phyloP scores from a whole-genome alignment of 2,888 invertebrate genomes.

The Dascillus cervinus region DNA sequence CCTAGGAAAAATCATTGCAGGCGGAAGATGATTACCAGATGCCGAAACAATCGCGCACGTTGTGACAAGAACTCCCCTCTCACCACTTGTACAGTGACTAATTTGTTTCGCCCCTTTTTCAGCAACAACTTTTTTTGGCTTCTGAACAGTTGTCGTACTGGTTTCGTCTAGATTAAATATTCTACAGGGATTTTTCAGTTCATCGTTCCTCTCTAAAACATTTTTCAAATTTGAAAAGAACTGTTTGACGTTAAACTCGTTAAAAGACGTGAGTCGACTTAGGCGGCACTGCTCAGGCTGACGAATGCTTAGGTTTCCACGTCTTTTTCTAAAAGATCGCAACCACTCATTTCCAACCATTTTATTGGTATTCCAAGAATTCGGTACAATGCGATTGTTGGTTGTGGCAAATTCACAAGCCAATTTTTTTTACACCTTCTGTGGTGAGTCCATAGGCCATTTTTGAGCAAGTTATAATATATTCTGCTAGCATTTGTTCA shows the following conservation, averaged over 20 bases:
- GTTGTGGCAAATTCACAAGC: conserved; percentile 15
- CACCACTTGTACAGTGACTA: conserved; percentile 23
- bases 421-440: conserved; percentile 8
- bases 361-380: conserved; percentile 10
- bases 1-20: too few relatives aligned
- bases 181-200: conserved; percentile 10
- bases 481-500: conserved; percentile 3
- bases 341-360: conserved; percentile 9
- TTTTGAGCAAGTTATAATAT: conserved; percentile 6
- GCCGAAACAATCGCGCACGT: conserved; percentile 29
- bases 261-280: conserved; percentile 21
- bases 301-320: conserved; percentile 16
- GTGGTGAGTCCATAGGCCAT: conserved; percentile 9
- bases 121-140: conserved; percentile 19
- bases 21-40: conserved; percentile 25
- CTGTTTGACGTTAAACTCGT: conserved; percentile 15
- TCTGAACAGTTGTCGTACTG: conserved; percentile 20
- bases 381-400: conserved; percentile 13
- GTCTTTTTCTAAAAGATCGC: conserved; percentile 7
- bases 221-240: conserved; percentile 14
- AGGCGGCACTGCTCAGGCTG: conserved; percentile 21
- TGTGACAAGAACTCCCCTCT: conserved; percentile 31
- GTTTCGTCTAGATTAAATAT: conserved; percentile 24
- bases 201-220: conserved; percentile 14
- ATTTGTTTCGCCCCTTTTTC: conserved; percentile 23